Base-by-base conservation (phyloP, 2,888 invertebrate species). In the Neoitamus cyanurus region DNA sequence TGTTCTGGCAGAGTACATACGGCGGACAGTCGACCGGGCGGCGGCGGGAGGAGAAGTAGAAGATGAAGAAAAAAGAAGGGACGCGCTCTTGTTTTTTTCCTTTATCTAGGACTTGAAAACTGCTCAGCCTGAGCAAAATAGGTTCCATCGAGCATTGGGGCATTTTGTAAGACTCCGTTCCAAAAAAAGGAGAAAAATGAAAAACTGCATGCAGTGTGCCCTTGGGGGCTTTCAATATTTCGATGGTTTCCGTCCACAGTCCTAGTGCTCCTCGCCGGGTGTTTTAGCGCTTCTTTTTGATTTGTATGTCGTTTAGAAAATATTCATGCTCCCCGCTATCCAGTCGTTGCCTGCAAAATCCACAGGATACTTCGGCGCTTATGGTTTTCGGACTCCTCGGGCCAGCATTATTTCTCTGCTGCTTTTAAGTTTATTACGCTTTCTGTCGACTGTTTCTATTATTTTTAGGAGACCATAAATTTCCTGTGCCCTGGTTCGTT, bases 151-250 rank as follows among this genome's bases (percentile, higher is more conserved):
- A 20, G 58, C 58, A 31, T 42, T 68, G 36, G 73, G 75, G 69
- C 72, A 31, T 58, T 58, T 58, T 58, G 78, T 48, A 80, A 80
- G 78, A 58, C 58, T 58, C 58, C 9, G 58, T n/a, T 42, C 42
- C 25, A 20, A 58, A 58, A 58, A 58, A 58, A 25, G 15, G 68
- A 69, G n/a, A 36, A 69, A 25, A 28, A 30, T 82, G 48, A 69
- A 46, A 69, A 82, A 82, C 42, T 82, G 82, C 82, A 82, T 69
- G 69, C 68, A 82, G 69, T 25, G 31, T 69, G 48, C 82, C 82
- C 82, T 82, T 69, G 69, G 69, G 82, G 82, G 82, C 82, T 69
- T 82, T 82, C 82, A 82, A 82, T 82, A 82, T 82, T 82, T 82
- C 82, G 68, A 68, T 69, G 69, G 82, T 82, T 34, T 34, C 69